Conservation (phyloP, 2,113 vertebrate genomes). For the Athene cunicularia region DNA sequence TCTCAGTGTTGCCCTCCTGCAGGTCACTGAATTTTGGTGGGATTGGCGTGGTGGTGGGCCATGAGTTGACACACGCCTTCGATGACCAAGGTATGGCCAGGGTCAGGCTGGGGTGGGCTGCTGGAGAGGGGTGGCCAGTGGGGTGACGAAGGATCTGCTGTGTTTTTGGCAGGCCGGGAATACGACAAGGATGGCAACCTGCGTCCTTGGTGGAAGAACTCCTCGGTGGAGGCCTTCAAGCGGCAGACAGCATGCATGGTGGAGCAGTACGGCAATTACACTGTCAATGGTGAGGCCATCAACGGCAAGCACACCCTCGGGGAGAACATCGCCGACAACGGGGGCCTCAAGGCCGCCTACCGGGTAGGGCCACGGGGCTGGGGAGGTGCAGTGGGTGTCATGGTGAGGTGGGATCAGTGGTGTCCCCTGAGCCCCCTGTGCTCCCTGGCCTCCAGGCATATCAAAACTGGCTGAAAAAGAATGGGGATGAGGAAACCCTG, state of each 20-base stretch:
- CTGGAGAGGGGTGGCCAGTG: background rate
- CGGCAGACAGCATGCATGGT: slow-evolving; percentile 92
- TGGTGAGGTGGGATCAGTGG: fast-evolving
- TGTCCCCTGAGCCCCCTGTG: background rate
- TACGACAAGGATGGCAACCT: slow-evolving; percentile 96
- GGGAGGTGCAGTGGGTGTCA: fast-evolving
- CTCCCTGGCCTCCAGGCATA: slow-evolving; percentile 83
- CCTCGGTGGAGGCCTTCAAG: slow-evolving; percentile 94
- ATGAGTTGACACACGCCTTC: slow-evolving; percentile 94
- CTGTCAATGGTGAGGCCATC: slow-evolving; percentile 86
- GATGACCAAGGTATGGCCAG: slow-evolving; percentile 89
- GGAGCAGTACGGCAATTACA: slow-evolving; percentile 93
- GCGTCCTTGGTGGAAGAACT: slow-evolving; percentile 96
- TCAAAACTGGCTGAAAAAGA: slow-evolving; percentile 90
- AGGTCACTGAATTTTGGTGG: slow-evolving; percentile 95
- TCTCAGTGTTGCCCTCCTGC: background rate
- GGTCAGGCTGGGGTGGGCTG: fast-evolving
- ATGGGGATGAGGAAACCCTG: slow-evolving; percentile 85
- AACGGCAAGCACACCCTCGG: slow-evolving; percentile 94
- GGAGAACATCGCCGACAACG: slow-evolving; percentile 97
- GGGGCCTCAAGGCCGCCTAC: slow-evolving; percentile 94
- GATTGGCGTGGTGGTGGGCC: slow-evolving; percentile 95
- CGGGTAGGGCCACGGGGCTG: slow-evolving; percentile 72
- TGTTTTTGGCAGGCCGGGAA: slow-evolving; percentile 82
- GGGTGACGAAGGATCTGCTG: background rate